Conservation (phyloP, 2,797 vertebrate species). For the Bryconaethiops microstoma region DNA sequence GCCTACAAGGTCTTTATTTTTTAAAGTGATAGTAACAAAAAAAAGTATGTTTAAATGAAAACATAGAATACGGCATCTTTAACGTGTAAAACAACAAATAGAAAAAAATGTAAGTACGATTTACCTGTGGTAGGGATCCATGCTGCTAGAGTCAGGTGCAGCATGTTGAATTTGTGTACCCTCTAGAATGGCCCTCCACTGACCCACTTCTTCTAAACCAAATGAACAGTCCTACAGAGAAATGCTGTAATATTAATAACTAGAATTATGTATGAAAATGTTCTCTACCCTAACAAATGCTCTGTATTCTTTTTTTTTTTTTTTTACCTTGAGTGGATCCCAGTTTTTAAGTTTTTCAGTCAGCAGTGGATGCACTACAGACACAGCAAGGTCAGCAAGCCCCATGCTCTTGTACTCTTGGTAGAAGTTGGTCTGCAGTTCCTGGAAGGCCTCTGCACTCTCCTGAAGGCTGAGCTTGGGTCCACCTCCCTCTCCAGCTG, state of each 20-base stretch:
- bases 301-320: background rate
- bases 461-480: slow-evolving; percentile 87
- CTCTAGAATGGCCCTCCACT: slow-evolving; percentile 94
- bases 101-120: background rate
- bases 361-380: slow-evolving; percentile 91
- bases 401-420: slow-evolving; percentile 94
- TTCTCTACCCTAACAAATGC: background rate
- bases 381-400: slow-evolving; percentile 88
- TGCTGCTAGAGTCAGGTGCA: slow-evolving; percentile 83
- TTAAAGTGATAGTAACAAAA: background rate
- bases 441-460: slow-evolving; percentile 89
- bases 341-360: slow-evolving; percentile 90
- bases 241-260: background rate
- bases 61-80: background rate
- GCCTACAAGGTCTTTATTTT: background rate
- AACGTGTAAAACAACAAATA: background rate
- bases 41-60: background rate
- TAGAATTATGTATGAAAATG: background rate
- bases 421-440: slow-evolving; percentile 91
- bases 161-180: slow-evolving; percentile 85
- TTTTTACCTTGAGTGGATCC: slow-evolving; percentile 88
- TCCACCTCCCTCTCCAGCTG: slow-evolving; percentile 76
- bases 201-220: slow-evolving; percentile 88
- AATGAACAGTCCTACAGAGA: slow-evolving; percentile 84
- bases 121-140: slow-evolving; percentile 96